phyloP scores from a whole-genome alignment of 2,797 vertebrate species.

The Gobio occitaniae region DNA sequence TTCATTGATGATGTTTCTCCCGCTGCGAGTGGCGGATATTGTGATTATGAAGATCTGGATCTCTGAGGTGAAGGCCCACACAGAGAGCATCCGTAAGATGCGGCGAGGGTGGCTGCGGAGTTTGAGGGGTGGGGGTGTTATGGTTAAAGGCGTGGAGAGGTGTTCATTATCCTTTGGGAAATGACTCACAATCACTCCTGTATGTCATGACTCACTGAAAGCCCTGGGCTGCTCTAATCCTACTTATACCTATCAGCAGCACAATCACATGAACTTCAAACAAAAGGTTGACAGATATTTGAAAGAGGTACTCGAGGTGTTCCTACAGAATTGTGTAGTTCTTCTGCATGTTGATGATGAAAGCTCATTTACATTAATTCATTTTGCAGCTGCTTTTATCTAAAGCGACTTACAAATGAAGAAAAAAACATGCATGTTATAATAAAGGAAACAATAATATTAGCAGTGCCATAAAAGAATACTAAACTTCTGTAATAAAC shows the following conservation, averaged over 20 bases:
- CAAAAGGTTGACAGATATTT: background rate
- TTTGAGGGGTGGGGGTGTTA: background rate
- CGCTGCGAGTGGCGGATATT: conserved; percentile 50
- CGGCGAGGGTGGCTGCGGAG: conserved; percentile 1
- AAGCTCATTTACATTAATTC: conserved; percentile 27
- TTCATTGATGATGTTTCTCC: conserved; percentile 59
- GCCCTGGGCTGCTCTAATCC: conserved; percentile 46
- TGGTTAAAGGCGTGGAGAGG: background rate
- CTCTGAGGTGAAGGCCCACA: conserved; percentile 43
- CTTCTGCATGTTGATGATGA: background rate
- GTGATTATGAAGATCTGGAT: conserved; percentile 46
- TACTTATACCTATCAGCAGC: conserved; percentile 54
- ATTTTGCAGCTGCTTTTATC: conserved; percentile 11
- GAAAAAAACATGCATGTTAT: background rate
- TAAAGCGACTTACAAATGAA: background rate
- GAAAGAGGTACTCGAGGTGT: background rate
- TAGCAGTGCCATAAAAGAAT: background rate
- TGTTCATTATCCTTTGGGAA: conserved; percentile 17
- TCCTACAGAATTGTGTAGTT: background rate
- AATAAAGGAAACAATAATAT: background rate
- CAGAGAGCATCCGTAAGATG: conserved; percentile 8
- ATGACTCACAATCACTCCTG: conserved; percentile 24
- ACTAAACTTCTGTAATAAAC: background rate
- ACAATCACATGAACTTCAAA: conserved; percentile 3
- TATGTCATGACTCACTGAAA: conserved; percentile 54